Conservation (phyloP, 2,888 invertebrate genomes). For the Camponotus fellah region DNA sequence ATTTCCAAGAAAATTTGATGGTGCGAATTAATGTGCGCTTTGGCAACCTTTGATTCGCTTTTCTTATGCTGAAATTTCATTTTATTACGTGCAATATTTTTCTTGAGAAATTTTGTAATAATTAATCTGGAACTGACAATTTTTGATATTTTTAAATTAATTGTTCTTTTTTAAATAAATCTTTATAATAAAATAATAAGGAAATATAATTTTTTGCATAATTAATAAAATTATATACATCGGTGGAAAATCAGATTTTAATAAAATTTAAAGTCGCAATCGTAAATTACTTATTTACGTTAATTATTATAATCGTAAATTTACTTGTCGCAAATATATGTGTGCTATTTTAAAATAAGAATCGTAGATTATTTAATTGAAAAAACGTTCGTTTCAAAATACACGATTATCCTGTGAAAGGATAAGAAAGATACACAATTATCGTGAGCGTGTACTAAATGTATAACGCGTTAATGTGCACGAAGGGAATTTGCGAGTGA, state of each 20-base stretch:
- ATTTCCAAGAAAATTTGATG: constrained; percentile 28
- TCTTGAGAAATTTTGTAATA: background rate
- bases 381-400: background rate
- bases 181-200: background rate
- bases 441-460: background rate
- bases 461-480: constrained; percentile 10
- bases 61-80: background rate
- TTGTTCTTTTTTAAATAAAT: background rate
- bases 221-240: background rate
- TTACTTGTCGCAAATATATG: background rate
- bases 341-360: background rate
- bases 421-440: constrained; percentile 6
- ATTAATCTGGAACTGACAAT: background rate
- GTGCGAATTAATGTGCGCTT: background rate
- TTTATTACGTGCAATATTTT: background rate
- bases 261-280: background rate
- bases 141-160: background rate
- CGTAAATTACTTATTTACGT: too few relatives aligned
- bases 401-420: background rate
- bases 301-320: too few relatives aligned
- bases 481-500: constrained; percentile 41
- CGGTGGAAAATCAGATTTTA: background rate
- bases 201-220: background rate
- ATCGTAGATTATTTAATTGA: background rate
- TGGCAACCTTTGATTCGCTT: background rate